phyloP scores from a whole-genome alignment of 2,888 invertebrate genomes.

The Anthophora plumipes region DNA sequence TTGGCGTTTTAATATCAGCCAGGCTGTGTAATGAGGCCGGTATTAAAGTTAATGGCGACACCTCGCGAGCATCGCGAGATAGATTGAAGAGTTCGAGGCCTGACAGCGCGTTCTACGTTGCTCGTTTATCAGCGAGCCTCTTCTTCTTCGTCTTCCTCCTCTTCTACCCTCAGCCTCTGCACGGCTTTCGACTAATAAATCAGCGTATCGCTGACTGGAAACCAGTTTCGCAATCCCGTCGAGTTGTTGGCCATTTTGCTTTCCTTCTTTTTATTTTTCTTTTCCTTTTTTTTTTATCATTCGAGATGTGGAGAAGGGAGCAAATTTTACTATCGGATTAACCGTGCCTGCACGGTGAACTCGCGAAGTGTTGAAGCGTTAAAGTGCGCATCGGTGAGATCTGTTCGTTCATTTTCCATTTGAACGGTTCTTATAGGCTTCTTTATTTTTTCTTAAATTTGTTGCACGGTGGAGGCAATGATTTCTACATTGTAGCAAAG shows the following conservation, averaged over 20 bases:
- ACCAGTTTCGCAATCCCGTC: slow-evolving; percentile 51
- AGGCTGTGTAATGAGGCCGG: slow-evolving; percentile 57
- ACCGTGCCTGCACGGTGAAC: not conserved
- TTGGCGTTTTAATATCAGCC: slow-evolving; percentile 57
- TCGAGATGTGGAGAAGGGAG: not conserved
- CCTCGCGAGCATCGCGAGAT: slow-evolving; percentile 70
- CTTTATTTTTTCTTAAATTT: no score
- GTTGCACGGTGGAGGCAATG: no score
- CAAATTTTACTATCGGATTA: slow-evolving; percentile 35
- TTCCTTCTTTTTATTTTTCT: not conserved
- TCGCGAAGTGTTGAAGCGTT: slow-evolving; percentile 3
- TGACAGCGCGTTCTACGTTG: slow-evolving; percentile 45
- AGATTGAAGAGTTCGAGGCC: slow-evolving; percentile 78
- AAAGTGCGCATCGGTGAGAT: not conserved
- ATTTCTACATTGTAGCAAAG: no score
- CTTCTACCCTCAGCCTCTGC: not conserved
- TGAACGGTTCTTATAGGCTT: no score
- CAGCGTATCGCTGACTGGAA: slow-evolving; percentile 37
- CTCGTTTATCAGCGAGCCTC: slow-evolving; percentile 54
- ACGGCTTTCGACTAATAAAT: slow-evolving; percentile 52
- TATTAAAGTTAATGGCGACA: slow-evolving; percentile 66
- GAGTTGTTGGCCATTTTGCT: slow-evolving; percentile 8
- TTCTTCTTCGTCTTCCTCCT: not conserved
- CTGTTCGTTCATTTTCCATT: not conserved
- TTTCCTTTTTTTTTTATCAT: not conserved